Conservation (phyloP, 1,140 invertebrate genomes). For the Aphelinus certus region DNA sequence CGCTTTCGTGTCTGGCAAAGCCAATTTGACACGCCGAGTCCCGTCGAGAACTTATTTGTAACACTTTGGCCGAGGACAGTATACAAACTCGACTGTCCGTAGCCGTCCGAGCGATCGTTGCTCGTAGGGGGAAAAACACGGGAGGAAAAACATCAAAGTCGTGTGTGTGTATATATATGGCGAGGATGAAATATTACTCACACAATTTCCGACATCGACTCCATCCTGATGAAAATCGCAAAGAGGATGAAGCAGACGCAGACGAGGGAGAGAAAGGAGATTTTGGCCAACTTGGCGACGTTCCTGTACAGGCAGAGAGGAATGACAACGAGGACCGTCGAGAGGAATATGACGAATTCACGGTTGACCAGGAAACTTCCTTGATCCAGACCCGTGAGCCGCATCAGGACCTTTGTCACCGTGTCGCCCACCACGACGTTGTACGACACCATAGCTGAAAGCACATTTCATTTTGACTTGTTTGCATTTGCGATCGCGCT, state of each 20-base stretch:
- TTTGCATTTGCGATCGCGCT: too few relatives aligned
- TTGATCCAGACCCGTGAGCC: conserved; percentile 70
- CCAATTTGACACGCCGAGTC: too few relatives aligned
- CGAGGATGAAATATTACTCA: conserved; percentile 61
- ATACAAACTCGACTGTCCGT: too few relatives aligned
- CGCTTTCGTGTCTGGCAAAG: too few relatives aligned
- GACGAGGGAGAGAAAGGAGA: conserved; percentile 80
- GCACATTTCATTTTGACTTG: not conserved
- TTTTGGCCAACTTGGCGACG: conserved; percentile 81
- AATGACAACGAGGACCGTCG: conserved; percentile 80
- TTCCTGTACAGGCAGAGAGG: conserved; percentile 86
- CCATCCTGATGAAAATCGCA: conserved; percentile 75
- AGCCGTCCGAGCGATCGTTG: not conserved
- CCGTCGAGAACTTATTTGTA: too few relatives aligned
- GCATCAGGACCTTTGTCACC: conserved; percentile 82
- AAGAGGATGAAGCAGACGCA: conserved; percentile 81
- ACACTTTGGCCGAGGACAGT: too few relatives aligned
- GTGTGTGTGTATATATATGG: too few relatives aligned
- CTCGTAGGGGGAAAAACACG: not conserved
- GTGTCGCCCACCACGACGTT: conserved; percentile 92
- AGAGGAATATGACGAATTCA: conserved; percentile 80
- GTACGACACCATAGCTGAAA: conserved; percentile 89
- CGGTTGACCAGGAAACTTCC: conserved; percentile 71
- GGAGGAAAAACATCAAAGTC: not conserved
- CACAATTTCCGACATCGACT: conserved; percentile 69